These are phyloP conservation scores for Porites divaricata DNA, from an alignment of 92 coral and sea anemone genomes.

Conservation along the genomic window DNA sequence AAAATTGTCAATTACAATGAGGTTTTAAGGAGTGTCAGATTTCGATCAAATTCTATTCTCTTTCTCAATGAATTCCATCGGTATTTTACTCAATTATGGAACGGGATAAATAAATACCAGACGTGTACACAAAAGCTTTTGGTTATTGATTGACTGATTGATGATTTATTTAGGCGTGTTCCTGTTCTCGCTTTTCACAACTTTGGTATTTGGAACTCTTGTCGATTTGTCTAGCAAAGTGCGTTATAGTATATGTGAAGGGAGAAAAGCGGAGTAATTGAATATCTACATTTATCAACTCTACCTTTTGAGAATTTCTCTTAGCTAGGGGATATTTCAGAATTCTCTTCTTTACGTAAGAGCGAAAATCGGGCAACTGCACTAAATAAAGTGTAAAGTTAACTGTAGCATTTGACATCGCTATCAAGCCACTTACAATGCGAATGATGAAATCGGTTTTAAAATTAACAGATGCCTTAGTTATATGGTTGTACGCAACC, in stretches of 20 bases:
- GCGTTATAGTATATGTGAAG: not conserved
- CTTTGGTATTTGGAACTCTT: not conserved
- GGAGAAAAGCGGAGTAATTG: not conserved
- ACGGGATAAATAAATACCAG: not conserved
- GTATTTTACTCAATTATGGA: too few species aligned
- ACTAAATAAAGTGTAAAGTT: not conserved
- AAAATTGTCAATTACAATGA: too few species aligned
- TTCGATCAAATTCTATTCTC: too few species aligned
- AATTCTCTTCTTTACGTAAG: not conserved
- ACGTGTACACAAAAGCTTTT: not conserved
- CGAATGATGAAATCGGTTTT: not conserved
- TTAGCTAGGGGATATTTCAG: not conserved
- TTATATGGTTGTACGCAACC: not conserved
- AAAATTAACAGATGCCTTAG: not conserved
- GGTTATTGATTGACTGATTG: too few species aligned
- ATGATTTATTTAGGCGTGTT: not conserved
- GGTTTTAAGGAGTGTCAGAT: too few species aligned
- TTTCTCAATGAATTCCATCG: too few species aligned
- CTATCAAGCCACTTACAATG: not conserved
- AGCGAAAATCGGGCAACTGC: slow-evolving; percentile 8
- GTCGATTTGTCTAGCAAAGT: not conserved
- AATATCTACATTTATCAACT: not conserved
- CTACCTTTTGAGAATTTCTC: not conserved
- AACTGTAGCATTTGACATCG: not conserved
- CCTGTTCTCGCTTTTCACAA: not conserved